These are phyloP conservation scores for Lucilia cuprina DNA, from an alignment of 1,140 invertebrate species.

Conservation along the genomic window DNA sequence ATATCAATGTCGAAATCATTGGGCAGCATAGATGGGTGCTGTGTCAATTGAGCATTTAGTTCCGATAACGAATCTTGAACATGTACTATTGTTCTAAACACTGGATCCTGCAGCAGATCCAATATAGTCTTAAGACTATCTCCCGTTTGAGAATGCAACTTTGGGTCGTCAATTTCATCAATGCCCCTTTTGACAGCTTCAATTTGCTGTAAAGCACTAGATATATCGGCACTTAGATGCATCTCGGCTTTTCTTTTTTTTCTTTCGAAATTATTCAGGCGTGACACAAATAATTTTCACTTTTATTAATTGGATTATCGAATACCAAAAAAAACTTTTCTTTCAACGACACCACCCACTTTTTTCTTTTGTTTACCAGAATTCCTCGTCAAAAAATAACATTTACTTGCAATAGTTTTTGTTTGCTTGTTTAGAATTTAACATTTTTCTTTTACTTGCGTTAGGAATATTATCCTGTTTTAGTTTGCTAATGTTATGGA, in stretches of 20 bases:
- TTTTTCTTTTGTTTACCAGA: background rate
- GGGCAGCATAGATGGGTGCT: slow-evolving; percentile 90
- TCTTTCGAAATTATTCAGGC: background rate
- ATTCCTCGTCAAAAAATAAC: background rate
- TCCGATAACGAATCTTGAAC: slow-evolving; percentile 86
- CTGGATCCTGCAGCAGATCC: slow-evolving; percentile 88
- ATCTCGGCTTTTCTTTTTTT: slow-evolving; percentile 41
- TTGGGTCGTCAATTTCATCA: slow-evolving; percentile 75
- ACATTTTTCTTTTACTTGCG: background rate
- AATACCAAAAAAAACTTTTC: background rate
- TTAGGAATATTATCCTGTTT: background rate
- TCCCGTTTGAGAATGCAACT: slow-evolving; percentile 76
- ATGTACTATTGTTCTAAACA: slow-evolving; percentile 90
- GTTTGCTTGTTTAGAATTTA: background rate
- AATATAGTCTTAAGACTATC: slow-evolving; percentile 88
- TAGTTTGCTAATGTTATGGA: background rate
- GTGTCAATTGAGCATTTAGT: slow-evolving; percentile 79
- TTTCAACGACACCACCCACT: background rate
- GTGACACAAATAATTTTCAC: background rate
- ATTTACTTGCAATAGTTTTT: background rate
- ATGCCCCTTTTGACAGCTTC: slow-evolving; percentile 80
- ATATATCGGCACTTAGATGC: slow-evolving; percentile 66
- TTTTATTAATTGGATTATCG: slow-evolving; percentile 7
- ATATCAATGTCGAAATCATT: slow-evolving; percentile 86
- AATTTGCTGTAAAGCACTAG: slow-evolving; percentile 78